Conservation (phyloP, 2,113 vertebrate genomes). For the Tragelaphus imberbis region DNA sequence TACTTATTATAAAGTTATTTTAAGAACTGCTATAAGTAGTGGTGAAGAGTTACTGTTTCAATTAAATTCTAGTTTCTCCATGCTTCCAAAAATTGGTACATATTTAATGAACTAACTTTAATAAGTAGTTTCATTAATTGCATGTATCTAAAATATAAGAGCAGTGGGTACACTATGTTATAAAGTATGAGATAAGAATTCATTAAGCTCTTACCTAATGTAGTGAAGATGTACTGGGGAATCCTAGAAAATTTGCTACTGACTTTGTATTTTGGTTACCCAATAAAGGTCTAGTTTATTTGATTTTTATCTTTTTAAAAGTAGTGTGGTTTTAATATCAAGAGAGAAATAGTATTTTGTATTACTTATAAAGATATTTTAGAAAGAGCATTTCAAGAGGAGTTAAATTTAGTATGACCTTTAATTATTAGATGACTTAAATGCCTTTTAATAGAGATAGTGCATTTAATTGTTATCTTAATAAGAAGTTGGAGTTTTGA, state of each 20-base stretch:
- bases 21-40: not conserved
- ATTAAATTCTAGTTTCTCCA: slow-evolving; percentile 7
- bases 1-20: not conserved
- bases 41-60: slow-evolving; percentile 22
- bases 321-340: not conserved
- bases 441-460: slow-evolving; percentile 18
- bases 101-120: slow-evolving; percentile 42
- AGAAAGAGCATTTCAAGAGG: not conserved
- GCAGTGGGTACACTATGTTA: slow-evolving; percentile 39
- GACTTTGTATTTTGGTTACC: slow-evolving; percentile 25
- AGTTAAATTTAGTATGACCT: not conserved
- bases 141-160: slow-evolving; percentile 10
- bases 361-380: not conserved
- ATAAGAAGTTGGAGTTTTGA: not conserved
- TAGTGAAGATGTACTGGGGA: slow-evolving; percentile 42
- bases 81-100: slow-evolving; percentile 24
- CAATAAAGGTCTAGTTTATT: not conserved
- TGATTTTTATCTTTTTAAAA: not conserved
- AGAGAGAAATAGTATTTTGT: slow-evolving; percentile 45
- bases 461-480: not conserved
- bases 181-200: slow-evolving; percentile 56
- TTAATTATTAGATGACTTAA: slow-evolving; percentile 19
- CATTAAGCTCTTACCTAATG: slow-evolving; percentile 48
- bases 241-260: slow-evolving; percentile 49
- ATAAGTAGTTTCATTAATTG: slow-evolving; percentile 42